Evolutionary conservation across 2,888 invertebrate genomes (phyloP).

Genomic region (Oscheius myriophilus): DNA sequence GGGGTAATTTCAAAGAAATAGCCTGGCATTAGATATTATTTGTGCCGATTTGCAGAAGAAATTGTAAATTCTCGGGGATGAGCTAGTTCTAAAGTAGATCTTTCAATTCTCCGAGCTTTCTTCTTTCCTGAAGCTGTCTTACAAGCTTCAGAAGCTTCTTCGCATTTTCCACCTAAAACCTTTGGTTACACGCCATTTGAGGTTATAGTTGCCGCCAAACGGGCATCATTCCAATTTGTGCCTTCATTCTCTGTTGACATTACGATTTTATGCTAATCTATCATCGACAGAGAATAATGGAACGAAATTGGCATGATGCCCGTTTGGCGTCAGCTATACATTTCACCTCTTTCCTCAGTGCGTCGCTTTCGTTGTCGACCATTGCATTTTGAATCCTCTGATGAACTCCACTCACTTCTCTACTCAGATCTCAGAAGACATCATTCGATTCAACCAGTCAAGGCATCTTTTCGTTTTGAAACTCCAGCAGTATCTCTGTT

Average conservation of each 20-base stretch:
- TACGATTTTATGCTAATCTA: too few species aligned
- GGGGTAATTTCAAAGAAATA: too few species aligned
- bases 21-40: too few species aligned
- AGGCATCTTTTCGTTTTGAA: constrained; percentile 69
- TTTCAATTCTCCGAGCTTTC: constrained; percentile 52
- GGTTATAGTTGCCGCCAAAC: too few species aligned
- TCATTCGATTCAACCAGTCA: background rate
- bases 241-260: too few species aligned
- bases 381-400: constrained; percentile 47
- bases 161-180: constrained; percentile 61
- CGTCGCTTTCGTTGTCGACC: constrained; percentile 53
- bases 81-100: too few species aligned
- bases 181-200: background rate
- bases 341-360: constrained; percentile 49
- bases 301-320: too few species aligned
- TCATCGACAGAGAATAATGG: too few species aligned
- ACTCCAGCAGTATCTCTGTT: constrained; percentile 68
- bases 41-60: too few species aligned
- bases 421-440: constrained; percentile 57
- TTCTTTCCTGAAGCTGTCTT: constrained; percentile 72
- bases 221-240: too few species aligned
- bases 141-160: constrained; percentile 72
- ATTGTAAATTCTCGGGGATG: too few species aligned
- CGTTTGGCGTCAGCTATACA: too few species aligned
- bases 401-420: constrained; percentile 52